Percentiles rank a stretch among this genome's conserved stretches.
Conservation (phyloP, 2,888 invertebrate genomes). For the Rotaria magnacalcarata region DNA sequence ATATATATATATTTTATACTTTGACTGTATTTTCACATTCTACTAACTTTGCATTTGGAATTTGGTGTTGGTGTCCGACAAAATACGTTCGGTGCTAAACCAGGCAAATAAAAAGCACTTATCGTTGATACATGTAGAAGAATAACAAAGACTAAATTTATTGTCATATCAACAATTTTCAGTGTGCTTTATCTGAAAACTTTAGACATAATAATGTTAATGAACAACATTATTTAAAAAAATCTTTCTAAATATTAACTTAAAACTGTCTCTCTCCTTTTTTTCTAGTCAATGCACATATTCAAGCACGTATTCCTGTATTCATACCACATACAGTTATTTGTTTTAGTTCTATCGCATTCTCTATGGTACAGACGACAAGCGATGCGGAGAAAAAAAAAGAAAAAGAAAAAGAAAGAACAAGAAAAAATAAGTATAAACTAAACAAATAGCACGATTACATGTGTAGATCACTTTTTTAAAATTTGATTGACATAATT, state of each 20-base stretch:
- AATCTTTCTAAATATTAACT: no score
- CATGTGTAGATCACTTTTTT: no score
- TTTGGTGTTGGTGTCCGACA: slow-evolving; percentile 67
- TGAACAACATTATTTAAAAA: no score
- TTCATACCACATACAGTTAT: not conserved
- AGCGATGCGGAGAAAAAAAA: not conserved
- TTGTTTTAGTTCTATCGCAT: not conserved
- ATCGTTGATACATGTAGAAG: not conserved
- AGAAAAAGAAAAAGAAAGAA: no score
- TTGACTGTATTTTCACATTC: slow-evolving; percentile 64
- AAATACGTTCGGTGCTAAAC: slow-evolving; percentile 92
- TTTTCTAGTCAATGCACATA: not conserved
- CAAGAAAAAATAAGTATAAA: no score
- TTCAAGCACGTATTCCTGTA: not conserved
- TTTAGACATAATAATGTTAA: no score
- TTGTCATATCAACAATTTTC: no score
- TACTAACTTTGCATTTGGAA: slow-evolving; percentile 65
- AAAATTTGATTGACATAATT: no score
- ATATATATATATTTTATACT: not conserved
- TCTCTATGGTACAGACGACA: not conserved
- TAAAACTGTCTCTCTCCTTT: no score
- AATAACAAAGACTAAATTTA: not conserved
- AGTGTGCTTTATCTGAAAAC: not conserved
- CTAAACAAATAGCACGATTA: no score
- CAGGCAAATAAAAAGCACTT: slow-evolving; percentile 81